Conservation (phyloP, 2,797 vertebrate genomes). For the Lagorchestes hirsutus region DNA sequence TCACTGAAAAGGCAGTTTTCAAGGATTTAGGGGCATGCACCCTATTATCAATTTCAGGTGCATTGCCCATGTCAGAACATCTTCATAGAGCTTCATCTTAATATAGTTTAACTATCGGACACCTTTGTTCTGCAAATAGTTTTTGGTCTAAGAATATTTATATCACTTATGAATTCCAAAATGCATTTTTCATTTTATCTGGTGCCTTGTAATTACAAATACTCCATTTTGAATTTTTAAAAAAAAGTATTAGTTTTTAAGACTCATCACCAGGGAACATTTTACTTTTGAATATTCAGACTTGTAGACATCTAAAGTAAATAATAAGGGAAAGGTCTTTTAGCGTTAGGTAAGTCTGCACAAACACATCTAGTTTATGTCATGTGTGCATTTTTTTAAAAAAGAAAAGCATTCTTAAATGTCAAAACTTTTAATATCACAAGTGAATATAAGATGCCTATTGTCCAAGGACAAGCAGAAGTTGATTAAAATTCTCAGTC, state of each 20-base stretch:
- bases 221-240: conserved; percentile 49
- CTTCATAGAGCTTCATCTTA: conserved; percentile 45
- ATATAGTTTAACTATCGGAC: conserved; percentile 36
- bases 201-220: conserved; percentile 48
- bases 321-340: conserved; percentile 37
- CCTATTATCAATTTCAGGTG: conserved; percentile 1
- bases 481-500: conserved; percentile 67
- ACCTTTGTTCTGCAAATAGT: conserved; percentile 32
- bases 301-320: conserved; percentile 52
- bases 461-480: conserved; percentile 58
- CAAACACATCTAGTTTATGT: conserved; percentile 41
- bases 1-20: not conserved
- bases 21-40: not conserved
- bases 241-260: conserved; percentile 64
- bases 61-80: not conserved
- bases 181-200: conserved; percentile 49
- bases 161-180: conserved; percentile 45
- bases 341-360: conserved; percentile 47
- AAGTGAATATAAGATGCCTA: conserved; percentile 51
- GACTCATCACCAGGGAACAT: conserved; percentile 31
- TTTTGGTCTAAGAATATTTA: conserved; percentile 33
- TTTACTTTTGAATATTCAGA: conserved; percentile 55
- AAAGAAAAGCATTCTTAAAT: conserved; percentile 50
- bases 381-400: conserved; percentile 2
- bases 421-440: conserved; percentile 63